Evolutionary conservation across 2,113 vertebrate species (phyloP).

Genomic region (Lagenorhynchus albirostris): DNA sequence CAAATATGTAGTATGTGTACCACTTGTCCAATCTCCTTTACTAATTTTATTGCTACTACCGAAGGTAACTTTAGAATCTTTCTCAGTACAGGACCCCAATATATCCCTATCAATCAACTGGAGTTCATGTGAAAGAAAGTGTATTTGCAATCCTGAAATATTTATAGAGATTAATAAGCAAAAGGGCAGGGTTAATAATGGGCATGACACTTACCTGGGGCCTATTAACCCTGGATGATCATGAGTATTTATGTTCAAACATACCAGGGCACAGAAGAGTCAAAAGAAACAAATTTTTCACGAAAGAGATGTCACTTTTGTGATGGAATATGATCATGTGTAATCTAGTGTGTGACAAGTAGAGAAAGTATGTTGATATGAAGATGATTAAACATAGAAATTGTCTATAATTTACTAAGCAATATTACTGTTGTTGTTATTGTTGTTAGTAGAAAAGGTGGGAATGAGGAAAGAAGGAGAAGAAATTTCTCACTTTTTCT

Average conservation of each 20-base stretch:
- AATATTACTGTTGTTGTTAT: neutral
- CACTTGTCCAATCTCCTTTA: neutral
- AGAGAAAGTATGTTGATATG: neutral
- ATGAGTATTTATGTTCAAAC: conserved; percentile 74
- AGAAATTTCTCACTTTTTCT: neutral
- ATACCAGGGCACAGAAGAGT: conserved; percentile 40
- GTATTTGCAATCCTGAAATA: neutral
- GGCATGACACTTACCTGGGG: conserved; percentile 66
- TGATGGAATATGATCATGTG: neutral
- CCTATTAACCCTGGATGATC: conserved; percentile 73
- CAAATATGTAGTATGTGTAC: neutral
- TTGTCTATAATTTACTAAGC: neutral
- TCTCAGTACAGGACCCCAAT: neutral
- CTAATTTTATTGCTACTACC: neutral
- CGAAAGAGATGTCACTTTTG: neutral
- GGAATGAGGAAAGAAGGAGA: neutral
- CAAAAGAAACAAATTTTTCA: neutral
- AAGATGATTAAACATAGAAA: neutral
- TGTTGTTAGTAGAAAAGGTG: neutral
- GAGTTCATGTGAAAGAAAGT: neutral
- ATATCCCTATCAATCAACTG: neutral
- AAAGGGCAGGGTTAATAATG: conserved; percentile 53
- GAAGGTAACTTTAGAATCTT: conserved; percentile 39
- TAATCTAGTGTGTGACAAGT: neutral
- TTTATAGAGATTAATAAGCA: conserved; percentile 73